A percentile compares a stretch with the other conserved stretches of the same genome.
These are phyloP conservation scores for Oxyteleia sp. DNA, from an alignment of 2,888 invertebrate genomes.

Conservation along the genomic window DNA sequence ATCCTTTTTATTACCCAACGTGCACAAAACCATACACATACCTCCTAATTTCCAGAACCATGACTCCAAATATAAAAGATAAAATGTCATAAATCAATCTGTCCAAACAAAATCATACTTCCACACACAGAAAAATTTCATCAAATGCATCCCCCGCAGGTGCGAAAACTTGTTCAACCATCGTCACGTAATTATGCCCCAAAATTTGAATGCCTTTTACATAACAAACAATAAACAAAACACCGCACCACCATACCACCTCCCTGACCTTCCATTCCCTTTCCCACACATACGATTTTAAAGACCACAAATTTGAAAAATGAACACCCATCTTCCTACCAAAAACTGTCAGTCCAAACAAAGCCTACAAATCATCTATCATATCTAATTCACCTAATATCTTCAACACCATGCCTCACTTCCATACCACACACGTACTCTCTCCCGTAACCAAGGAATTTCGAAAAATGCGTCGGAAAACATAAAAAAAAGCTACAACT, in stretches of 20 bases:
- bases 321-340: slow-evolving; percentile 7
- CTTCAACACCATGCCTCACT: slow-evolving; percentile 54
- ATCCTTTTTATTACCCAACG: too few species aligned
- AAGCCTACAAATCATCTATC: slow-evolving; percentile 49
- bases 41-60: too few species aligned
- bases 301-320: slow-evolving; percentile 39
- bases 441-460: background rate
- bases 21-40: too few species aligned
- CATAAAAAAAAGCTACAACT: slow-evolving; percentile 22
- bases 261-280: background rate
- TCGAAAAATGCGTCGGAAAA: slow-evolving; percentile 34
- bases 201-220: slow-evolving; percentile 17
- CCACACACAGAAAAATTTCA: slow-evolving; percentile 6
- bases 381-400: slow-evolving; percentile 32
- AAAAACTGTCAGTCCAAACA: slow-evolving; percentile 24
- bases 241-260: background rate
- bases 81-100: slow-evolving; percentile 17
- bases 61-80: too few species aligned
- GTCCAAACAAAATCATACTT: slow-evolving; percentile 7
- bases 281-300: slow-evolving; percentile 2
- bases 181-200: slow-evolving; percentile 17
- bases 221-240: background rate
- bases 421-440: slow-evolving; percentile 23
- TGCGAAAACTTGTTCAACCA: slow-evolving; percentile 12
- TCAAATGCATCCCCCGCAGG: slow-evolving; percentile 14